Evolutionary conservation across 2,888 invertebrate genomes (phyloP).

Genomic region (Erebia aethiops): DNA sequence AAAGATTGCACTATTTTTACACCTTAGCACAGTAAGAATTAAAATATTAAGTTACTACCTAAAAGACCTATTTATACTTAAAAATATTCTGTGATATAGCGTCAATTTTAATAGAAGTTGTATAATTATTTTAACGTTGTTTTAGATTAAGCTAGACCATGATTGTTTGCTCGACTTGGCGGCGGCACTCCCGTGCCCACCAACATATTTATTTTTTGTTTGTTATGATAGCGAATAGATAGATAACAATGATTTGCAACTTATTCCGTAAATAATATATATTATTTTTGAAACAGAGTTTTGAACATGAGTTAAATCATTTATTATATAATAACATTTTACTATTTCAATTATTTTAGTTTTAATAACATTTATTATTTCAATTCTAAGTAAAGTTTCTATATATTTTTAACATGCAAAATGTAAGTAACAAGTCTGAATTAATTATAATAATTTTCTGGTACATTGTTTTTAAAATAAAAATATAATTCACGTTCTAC

Average conservation of each 20-base stretch:
- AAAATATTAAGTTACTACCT: not conserved
- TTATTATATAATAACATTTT: too few relatives aligned
- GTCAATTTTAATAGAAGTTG: slow-evolving; percentile 29
- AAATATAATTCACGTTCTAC: not conserved
- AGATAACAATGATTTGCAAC: not conserved
- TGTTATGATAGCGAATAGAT: not conserved
- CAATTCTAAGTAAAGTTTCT: too few relatives aligned
- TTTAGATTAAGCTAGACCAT: not conserved
- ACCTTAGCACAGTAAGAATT: not conserved
- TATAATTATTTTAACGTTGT: slow-evolving; percentile 21
- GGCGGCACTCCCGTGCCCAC: too few relatives aligned
- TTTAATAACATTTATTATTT: too few relatives aligned
- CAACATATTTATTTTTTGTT: too few relatives aligned
- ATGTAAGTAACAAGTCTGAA: slow-evolving; percentile 9
- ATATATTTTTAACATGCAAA: slow-evolving; percentile 1
- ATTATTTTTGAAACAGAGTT: not conserved
- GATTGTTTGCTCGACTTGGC: too few relatives aligned
- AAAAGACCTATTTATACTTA: not conserved
- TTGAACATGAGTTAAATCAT: too few relatives aligned
- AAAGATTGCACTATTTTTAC: not conserved
- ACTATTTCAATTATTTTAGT: too few relatives aligned
- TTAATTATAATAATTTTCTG: slow-evolving; percentile 5
- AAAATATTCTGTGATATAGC: slow-evolving; percentile 35
- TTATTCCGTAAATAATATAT: not conserved
- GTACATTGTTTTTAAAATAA: slow-evolving; percentile 7